These are phyloP conservation scores for Pipistrellus kuhlii DNA, from an alignment of 2,797 vertebrate species.

Conservation along the genomic window DNA sequence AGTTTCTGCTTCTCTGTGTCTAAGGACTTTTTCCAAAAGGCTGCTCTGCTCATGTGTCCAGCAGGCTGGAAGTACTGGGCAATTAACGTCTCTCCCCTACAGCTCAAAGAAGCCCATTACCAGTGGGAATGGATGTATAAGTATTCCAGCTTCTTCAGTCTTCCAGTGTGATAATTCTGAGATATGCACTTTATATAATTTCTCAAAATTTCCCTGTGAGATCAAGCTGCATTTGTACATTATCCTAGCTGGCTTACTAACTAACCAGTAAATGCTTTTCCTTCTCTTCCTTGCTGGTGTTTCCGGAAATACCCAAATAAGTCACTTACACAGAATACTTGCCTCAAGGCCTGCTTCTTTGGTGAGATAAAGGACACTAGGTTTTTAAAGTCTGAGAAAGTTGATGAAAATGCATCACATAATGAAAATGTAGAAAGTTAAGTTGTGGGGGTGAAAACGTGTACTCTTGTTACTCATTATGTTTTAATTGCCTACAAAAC, in stretches of 20 bases:
- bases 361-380: background rate
- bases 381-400: background rate
- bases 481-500: background rate
- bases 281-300: background rate
- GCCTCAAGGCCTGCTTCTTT: background rate
- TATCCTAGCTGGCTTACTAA: background rate
- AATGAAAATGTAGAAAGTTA: background rate
- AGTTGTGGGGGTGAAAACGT: background rate
- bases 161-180: slow-evolving; percentile 17
- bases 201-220: background rate
- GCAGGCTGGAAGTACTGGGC: background rate
- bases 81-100: background rate
- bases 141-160: background rate
- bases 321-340: background rate
- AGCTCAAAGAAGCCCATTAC: background rate
- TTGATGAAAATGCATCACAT: background rate
- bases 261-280: background rate
- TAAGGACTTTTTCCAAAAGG: slow-evolving; percentile 1
- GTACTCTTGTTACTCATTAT: background rate
- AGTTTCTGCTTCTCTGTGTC: background rate
- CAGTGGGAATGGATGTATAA: background rate
- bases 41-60: background rate
- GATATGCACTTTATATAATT: background rate
- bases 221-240: background rate
- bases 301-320: background rate